Conservation (phyloP, 2,797 vertebrate genomes). For the Emys orbicularis region DNA sequence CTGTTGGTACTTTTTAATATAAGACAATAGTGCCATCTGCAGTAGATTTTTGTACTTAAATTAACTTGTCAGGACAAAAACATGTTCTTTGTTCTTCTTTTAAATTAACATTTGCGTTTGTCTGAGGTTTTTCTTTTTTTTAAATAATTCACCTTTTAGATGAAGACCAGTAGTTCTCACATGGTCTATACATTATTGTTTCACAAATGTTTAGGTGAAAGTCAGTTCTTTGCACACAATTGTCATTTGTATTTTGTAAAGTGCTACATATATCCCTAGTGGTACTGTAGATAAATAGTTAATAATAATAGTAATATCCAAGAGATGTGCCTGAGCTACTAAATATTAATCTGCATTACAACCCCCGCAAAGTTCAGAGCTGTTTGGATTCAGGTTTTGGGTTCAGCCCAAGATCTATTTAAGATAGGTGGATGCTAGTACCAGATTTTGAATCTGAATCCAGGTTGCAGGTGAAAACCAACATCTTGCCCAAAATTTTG, state of each 20-base stretch:
- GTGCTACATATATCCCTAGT: background rate
- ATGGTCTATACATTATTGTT: background rate
- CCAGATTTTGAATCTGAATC: background rate
- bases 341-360: background rate
- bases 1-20: background rate
- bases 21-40: constrained; percentile 77
- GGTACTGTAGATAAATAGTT: background rate
- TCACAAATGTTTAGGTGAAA: background rate
- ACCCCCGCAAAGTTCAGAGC: background rate
- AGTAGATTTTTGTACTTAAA: constrained; percentile 42
- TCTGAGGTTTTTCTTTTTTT: background rate
- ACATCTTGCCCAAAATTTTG: background rate
- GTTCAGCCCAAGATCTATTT: background rate
- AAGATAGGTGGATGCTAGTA: background rate
- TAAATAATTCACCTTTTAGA: background rate
- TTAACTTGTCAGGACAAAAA: constrained; percentile 1
- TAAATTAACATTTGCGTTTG: background rate
- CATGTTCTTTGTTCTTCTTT: background rate
- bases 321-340: background rate
- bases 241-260: background rate
- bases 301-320: background rate
- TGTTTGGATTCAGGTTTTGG: background rate
- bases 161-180: background rate
- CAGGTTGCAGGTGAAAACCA: background rate
- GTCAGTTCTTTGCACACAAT: background rate